Base-by-base conservation (phyloP, 2,888 invertebrate genomes). In the Hermaeophaga mercurialis region DNA sequence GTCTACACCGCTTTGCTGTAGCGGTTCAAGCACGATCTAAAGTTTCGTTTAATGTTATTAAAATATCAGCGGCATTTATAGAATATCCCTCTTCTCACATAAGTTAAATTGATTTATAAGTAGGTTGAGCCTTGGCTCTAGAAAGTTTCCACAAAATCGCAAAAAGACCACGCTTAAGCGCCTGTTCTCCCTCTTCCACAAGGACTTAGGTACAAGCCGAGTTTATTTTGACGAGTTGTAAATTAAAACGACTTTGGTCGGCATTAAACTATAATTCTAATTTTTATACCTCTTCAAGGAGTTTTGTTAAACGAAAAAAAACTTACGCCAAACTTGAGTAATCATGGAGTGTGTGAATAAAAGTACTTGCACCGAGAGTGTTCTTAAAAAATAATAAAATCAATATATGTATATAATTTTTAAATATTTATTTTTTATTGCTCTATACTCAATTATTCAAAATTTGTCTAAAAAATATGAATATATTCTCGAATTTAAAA, bases 81-180 rank as follows among this genome's bases (percentile, higher is more conserved):
- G 45, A 28, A 33, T 45, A 45, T 45, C 45, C 33, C 12, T 17
- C 36, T 45, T 45, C 45, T 45, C 45, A 26, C 45, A 33, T 45
- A 45, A 45, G 45, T 45, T 45, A 45, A 45, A 45, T 45, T 45
- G 45, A 45, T 45, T 45, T 45, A 45, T 45, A 45, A 45, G 33
- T 26, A 45, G 45, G 33, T 45, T 45, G 31, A 45, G 45, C 43
- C 43, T 14, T 14, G 3, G 41, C 22, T n/a, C 22, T 24, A 14
- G 43, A 43, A 43, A 43, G 12, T 43, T 43, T 41, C 18, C 41
- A 22, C 22, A 22, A 39, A 39, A 39, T 36, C 38, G 15, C 38
- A 38, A 38, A 38, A 38, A 38, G 38, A 38, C 17, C 38, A 39
- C 9, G 12, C 9, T 5, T 7, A 11, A 3, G 26, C 24, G 8